These are phyloP conservation scores for Rhinogobio ventralis DNA, from an alignment of 2,797 vertebrate genomes.

Conservation along the genomic window DNA sequence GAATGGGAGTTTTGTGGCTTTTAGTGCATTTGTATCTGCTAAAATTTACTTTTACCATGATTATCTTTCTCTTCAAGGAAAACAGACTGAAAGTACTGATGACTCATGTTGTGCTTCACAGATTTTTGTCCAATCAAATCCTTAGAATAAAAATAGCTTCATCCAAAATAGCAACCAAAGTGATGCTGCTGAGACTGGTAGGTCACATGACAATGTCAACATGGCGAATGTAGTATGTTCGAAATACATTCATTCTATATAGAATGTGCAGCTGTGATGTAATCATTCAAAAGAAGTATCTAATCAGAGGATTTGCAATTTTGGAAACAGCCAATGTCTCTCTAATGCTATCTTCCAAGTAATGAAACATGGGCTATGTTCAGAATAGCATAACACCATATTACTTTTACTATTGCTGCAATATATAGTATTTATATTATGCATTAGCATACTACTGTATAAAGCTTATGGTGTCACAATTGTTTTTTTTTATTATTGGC, in stretches of 20 bases:
- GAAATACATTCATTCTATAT: background rate
- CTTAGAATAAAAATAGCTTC: background rate
- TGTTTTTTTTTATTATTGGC: background rate
- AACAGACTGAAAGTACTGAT: background rate
- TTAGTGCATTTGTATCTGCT: background rate
- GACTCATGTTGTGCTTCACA: background rate
- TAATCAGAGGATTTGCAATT: background rate
- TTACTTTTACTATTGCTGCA: background rate
- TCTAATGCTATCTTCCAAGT: background rate
- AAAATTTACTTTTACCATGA: background rate
- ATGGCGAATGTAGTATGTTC: background rate
- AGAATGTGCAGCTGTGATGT: background rate
- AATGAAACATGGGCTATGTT: background rate
- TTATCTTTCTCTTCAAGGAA: background rate
- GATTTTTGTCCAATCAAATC: background rate
- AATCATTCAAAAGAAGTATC: background rate
- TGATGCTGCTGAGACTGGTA: background rate
- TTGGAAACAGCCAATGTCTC: background rate
- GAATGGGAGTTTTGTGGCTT: background rate
- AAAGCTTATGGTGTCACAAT: background rate
- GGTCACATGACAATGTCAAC: background rate
- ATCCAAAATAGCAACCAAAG: background rate
- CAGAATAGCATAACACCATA: background rate
- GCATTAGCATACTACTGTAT: background rate
- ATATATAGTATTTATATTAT: background rate